Percentiles rank a stretch among this genome's conserved stretches.
Evolutionary conservation across 2,888 invertebrate genomes (phyloP).

Genomic region (Drosophila anomelani): DNA sequence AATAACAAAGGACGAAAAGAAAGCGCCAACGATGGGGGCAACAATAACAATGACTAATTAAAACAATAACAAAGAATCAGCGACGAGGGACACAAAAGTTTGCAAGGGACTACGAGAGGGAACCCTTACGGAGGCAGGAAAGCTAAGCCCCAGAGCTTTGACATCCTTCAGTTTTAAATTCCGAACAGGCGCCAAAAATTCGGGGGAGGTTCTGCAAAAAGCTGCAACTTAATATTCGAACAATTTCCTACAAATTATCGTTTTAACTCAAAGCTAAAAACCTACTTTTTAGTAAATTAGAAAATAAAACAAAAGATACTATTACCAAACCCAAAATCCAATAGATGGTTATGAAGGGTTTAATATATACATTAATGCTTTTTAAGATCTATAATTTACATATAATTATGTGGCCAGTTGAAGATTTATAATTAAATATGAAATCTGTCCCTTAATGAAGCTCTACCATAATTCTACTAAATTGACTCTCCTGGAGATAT

Average conservation of each 20-base stretch:
- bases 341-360: neutral
- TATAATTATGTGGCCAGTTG: no score
- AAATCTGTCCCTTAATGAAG: no score
- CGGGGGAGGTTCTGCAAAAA: neutral
- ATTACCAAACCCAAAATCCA: neutral
- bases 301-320: neutral
- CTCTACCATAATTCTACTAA: no score
- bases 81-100: slow-evolving; percentile 16
- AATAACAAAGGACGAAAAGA: slow-evolving; percentile 2
- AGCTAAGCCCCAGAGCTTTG: slow-evolving; percentile 2
- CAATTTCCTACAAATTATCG: neutral
- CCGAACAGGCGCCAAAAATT: neutral
- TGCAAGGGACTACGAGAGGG: neutral
- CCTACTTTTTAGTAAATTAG: neutral
- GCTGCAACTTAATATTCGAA: neutral
- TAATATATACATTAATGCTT: no score
- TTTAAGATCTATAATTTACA: no score
- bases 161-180: neutral
- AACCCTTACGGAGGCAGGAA: no score
- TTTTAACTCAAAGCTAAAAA: neutral
- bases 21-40: neutral
- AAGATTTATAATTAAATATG: no score
- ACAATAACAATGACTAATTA: slow-evolving; percentile 35
- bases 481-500: no score
- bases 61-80: slow-evolving; percentile 23